Base-by-base conservation (phyloP, 2,797 vertebrate species). In the Rhynchonycteris naso region DNA sequence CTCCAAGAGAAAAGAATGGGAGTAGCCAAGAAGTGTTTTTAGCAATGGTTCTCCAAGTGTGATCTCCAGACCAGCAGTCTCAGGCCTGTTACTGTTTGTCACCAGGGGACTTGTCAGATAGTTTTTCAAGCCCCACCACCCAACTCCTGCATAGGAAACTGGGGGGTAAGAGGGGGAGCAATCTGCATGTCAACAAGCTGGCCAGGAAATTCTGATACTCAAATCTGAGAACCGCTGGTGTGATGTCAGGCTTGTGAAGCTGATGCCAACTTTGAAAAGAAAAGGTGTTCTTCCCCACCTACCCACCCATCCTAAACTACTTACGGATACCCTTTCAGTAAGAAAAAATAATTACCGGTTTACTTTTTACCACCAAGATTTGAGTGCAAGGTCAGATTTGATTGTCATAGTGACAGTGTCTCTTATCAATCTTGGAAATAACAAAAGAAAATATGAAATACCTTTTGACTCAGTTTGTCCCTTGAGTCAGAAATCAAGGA, bases 401-500 rank as follows among this genome's bases (percentile, higher is more conserved):
- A 58, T 52, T 47, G 47, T 78, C 35, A 11, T 35, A 47, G 26
- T 43, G 28, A 58, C 43, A 28, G 43, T 66, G 7, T 63, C 52
- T 81, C 5, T 88, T 79, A 61, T 68, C 54, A 56, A 14, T 63
- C 69, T 71, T 72, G 50, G 56, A 93, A 82, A n/a, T 22, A 33
- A 43, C n/a, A 13, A 79, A 63, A 89, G 52, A 81, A 91, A 74
- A 59, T 54, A 65, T 61, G 59, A 12, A 58, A 50, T 91, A 24
- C 1, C 80, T 66, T 95, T 80, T 68, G 78, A 95, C n/a, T 80
- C 1, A 35, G 15, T 56, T 79, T 93, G 35, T 68, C 26, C 47
- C 26, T 83, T 75, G 58, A 87, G 79, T 87, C 50, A 68, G 43
- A 65, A 95, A 89, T 86, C 18, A 86, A 84, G 22, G 33, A 86